Conservation (phyloP, 2,888 invertebrate species). For the Eupelmus urozonus region DNA sequence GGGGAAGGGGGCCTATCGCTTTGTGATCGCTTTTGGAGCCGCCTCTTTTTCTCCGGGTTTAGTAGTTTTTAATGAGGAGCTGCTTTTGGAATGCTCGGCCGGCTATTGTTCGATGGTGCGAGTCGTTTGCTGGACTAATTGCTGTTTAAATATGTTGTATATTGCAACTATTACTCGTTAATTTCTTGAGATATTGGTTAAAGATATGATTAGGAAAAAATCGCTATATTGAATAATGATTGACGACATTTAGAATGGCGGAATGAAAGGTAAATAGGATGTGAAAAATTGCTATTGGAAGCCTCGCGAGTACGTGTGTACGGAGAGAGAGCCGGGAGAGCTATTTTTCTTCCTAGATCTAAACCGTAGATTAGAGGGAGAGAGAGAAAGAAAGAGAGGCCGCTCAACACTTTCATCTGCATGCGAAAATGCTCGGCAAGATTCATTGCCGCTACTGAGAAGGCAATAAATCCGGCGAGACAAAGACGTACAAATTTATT, state of each 20-base stretch:
- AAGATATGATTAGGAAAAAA: too few species aligned
- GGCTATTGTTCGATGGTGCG: too few species aligned
- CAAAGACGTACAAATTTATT: neutral
- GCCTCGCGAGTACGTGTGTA: neutral
- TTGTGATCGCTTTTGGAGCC: neutral
- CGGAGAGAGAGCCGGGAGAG: neutral
- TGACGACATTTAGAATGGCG: constrained; percentile 3
- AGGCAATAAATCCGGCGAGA: neutral
- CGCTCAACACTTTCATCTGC: constrained; percentile 4
- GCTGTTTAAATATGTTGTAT: too few species aligned
- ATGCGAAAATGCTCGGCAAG: constrained; percentile 3
- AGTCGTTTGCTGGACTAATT: too few species aligned
- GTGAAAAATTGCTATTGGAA: constrained; percentile 7
- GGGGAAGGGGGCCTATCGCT: neutral
- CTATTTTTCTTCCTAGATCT: constrained; percentile 3
- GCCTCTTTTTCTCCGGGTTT: too few species aligned
- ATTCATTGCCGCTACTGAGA: constrained; percentile 15
- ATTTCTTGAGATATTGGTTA: too few species aligned
- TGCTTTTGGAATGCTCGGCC: too few species aligned
- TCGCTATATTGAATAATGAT: constrained; percentile 22
- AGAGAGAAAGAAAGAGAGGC: neutral
- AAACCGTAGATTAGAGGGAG: neutral
- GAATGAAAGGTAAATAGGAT: constrained; percentile 15
- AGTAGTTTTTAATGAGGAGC: too few species aligned
- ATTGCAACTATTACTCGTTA: too few species aligned